Evolutionary conservation across 2,113 vertebrate species (phyloP).

Genomic region (Chlamydotis undulata): DNA sequence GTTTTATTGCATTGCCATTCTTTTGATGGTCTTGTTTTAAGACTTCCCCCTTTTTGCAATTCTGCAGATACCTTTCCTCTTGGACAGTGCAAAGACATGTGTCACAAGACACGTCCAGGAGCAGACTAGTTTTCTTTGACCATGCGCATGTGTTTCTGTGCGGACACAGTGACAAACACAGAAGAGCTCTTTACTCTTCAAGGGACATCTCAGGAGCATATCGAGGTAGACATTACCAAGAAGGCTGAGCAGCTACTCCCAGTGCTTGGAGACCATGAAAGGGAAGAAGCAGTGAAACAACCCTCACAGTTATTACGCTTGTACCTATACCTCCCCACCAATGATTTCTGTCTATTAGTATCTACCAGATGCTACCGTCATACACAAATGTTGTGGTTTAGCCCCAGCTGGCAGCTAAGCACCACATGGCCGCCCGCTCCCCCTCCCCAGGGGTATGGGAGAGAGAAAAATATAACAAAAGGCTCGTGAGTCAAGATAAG

Average conservation of each 20-base stretch:
- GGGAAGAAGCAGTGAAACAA: background rate
- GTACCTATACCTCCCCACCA: background rate
- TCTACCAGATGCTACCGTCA: background rate
- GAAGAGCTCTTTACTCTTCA: background rate
- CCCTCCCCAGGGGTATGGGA: too few species aligned
- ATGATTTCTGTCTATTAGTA: background rate
- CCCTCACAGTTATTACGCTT: too few species aligned
- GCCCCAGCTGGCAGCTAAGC: too few species aligned
- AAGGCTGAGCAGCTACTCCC: background rate
- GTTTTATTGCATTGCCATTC: background rate
- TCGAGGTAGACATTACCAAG: background rate
- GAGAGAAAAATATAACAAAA: too few species aligned
- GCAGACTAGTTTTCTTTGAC: background rate
- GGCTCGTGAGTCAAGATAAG: too few species aligned
- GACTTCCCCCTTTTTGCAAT: background rate
- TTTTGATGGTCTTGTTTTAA: background rate
- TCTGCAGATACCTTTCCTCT: background rate
- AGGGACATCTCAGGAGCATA: background rate
- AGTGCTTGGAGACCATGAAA: background rate
- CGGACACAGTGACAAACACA: background rate
- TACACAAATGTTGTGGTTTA: background rate
- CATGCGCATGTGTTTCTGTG: accelerated
- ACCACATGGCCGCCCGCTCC: too few species aligned
- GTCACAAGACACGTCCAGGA: background rate
- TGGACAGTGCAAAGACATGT: accelerated